Conservation (phyloP, 2,113 vertebrate genomes). For the Ophiodon elongatus region DNA sequence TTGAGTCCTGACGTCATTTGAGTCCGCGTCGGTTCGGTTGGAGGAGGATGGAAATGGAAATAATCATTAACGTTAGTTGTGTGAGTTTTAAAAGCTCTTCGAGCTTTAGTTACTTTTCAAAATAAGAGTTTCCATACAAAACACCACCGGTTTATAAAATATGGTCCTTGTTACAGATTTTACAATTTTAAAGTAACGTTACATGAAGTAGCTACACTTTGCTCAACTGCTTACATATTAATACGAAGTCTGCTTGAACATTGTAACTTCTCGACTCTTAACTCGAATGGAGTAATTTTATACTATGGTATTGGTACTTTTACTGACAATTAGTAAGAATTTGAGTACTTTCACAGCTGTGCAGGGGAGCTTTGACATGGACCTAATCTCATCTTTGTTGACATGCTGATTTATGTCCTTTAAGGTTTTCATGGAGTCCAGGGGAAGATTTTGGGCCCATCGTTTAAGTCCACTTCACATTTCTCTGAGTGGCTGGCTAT, state of each 20-base stretch:
- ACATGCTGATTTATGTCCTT: neutral
- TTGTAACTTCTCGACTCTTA: neutral
- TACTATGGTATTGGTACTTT: neutral
- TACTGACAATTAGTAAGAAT: neutral
- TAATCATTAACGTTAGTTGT: neutral
- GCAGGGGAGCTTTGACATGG: neutral
- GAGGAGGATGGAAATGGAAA: too few relatives aligned
- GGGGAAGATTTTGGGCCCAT: conserved; percentile 50
- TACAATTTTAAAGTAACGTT: neutral
- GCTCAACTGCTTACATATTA: neutral
- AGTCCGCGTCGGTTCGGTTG: neutral
- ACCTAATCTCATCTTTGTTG: neutral
- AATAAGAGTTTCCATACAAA: neutral
- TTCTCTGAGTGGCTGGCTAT: conserved; percentile 65
- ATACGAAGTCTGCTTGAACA: neutral
- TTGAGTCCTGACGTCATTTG: neutral
- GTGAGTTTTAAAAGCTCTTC: too few relatives aligned
- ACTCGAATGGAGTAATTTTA: neutral
- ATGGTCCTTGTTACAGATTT: neutral
- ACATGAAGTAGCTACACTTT: neutral
- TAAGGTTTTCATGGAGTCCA: conserved; percentile 53
- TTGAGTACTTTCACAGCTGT: neutral
- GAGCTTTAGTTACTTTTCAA: neutral
- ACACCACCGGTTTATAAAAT: neutral
- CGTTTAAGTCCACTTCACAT: conserved; percentile 23